Percentiles rank a stretch among this genome's conserved stretches.
Conservation (phyloP, 2,797 vertebrate species). For the Tragelaphus eurycerus region DNA sequence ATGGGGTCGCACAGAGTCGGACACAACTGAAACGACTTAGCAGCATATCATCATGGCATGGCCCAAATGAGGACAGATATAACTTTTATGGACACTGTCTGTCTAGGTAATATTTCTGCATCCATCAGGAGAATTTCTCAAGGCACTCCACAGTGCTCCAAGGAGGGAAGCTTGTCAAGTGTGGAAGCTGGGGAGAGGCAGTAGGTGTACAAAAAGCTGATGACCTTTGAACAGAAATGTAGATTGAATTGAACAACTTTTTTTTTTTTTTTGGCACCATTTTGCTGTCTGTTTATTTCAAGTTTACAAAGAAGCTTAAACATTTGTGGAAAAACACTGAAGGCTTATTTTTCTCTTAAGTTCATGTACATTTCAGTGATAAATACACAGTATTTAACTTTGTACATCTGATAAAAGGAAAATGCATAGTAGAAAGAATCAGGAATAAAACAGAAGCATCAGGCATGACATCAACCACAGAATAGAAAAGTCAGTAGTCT, state of each 20-base stretch:
- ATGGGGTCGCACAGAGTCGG: no score
- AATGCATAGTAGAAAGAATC: conserved; percentile 84
- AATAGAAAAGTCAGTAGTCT: conserved; percentile 79
- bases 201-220: neutral
- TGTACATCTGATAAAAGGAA: conserved; percentile 85
- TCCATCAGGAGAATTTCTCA: neutral
- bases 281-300: conserved; percentile 79
- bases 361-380: conserved; percentile 82
- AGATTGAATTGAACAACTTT: neutral
- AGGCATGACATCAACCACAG: conserved; percentile 72
- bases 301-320: conserved; percentile 82
- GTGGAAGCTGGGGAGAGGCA: neutral
- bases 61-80: neutral
- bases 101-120: neutral
- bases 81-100: neutral
- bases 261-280: conserved; percentile 47
- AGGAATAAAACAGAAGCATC: conserved; percentile 79
- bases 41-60: neutral
- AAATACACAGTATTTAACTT: conserved; percentile 88
- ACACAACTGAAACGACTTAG: no score
- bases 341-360: conserved; percentile 57
- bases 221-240: neutral
- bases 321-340: conserved; percentile 80
- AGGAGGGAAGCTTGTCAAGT: neutral
- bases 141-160: neutral